Evolutionary conservation across 2,113 vertebrate genomes (phyloP), one percentile per base, ranked within the genome.

Genomic region (Phasianus colchicus): DNA sequence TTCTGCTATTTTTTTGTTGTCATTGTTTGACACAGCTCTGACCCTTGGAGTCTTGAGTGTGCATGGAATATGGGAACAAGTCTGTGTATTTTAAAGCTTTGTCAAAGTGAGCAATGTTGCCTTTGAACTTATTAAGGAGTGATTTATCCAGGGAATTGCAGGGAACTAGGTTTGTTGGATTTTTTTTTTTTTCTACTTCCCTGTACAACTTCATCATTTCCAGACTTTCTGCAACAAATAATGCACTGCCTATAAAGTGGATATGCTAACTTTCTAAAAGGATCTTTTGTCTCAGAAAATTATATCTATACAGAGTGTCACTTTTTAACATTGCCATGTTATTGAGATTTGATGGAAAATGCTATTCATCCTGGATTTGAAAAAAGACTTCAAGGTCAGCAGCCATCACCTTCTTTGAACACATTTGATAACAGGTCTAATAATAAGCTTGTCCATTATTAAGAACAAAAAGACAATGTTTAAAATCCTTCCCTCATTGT

Each of bases 191-290:
- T 58, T n/a, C 10, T 70, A 34, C 9, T 83, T 89, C 69, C 58
- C 19, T 36, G 36, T 69, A 60, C 58, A 61, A 89, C n/a, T 54
- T 61, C 7, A 9, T 66, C 43, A 30, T 83, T 58, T 73, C 77
- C 64, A 77, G 22, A 69, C 58, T 80, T 83, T 76, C 34, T 86
- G n/a, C 5, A 65, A 67, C 92, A 86, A 60, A 21, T 42, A 64
- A 75, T 55, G 10, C 29, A 21, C 66, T 89, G 77, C 42, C 65
- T 86, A 38, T 45, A 90, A 88, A 86, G 52, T 5, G 5, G 32
- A 40, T 60, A 69, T 12, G 13, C 19, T 80, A 95, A 86, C 71
- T 95, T 92, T 84, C 90, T 74, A 24, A 86, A 83, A 92, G 77
- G 3, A 76, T 40, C 16, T 83, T 45, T 34, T 69, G 15, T 72